These are phyloP conservation scores for Deilephila porcellus DNA, from an alignment of 2,888 invertebrate genomes.

Conservation along the genomic window DNA sequence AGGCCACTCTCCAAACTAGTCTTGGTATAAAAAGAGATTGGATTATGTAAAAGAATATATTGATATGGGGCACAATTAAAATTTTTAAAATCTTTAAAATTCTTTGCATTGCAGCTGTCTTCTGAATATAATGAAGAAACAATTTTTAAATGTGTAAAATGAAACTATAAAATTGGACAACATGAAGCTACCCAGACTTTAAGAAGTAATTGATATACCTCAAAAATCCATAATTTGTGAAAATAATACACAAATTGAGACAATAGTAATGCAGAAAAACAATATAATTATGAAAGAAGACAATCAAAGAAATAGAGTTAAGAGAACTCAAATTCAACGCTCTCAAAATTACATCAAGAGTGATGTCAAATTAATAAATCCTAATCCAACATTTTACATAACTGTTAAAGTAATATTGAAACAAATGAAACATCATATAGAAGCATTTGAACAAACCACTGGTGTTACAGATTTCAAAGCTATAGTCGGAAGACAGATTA, in stretches of 20 bases:
- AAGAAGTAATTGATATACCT: constrained; percentile 1
- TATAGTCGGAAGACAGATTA: neutral
- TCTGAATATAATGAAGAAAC: neutral
- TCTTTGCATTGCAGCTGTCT: constrained; percentile 7
- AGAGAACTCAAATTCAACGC: neutral
- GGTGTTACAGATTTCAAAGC: neutral
- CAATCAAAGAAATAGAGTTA: neutral
- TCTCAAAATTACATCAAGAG: too few species aligned
- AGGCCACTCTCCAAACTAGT: too few species aligned
- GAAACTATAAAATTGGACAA: neutral
- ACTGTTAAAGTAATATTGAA: neutral
- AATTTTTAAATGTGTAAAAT: neutral
- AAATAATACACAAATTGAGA: constrained; percentile 11
- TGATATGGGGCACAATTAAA: neutral
- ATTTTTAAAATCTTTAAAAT: too few species aligned
- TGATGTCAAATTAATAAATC: neutral
- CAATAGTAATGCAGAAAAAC: neutral
- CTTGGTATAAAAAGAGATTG: too few species aligned
- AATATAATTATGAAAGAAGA: neutral
- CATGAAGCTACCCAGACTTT: neutral
- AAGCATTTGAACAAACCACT: neutral
- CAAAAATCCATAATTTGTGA: neutral
- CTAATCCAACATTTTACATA: neutral
- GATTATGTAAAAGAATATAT: too few species aligned
- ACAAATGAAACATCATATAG: neutral